Evolutionary conservation across 2,888 invertebrate genomes (phyloP), one percentile per base, ranked within the genome.

Genomic region (Erebia epiphron): DNA sequence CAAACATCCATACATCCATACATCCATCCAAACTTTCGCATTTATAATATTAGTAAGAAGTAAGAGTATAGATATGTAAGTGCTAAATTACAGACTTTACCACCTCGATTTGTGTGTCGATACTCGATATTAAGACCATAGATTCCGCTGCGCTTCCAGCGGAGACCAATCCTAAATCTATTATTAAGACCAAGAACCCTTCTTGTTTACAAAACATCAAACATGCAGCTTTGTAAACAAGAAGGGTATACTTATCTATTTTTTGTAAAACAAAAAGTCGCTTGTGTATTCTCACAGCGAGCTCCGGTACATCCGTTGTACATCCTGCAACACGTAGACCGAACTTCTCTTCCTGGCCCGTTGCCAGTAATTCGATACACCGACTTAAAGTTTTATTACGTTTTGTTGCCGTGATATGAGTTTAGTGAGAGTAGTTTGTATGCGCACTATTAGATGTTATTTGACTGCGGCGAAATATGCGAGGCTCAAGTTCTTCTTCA

Each of bases 301-400:
- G 10, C 26, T 10, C 16, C 5, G 56, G 11, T 16, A 21, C 10
- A 21, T 11, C 13, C 1, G 9, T 11, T 10, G 46, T n/a, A 26
- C 11, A 41, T 14, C 14, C 58, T 58, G 2, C 8, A 46, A 46
- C 46, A 62, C 49, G 61, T 21, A 14, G 46, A 62, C 21, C 7
- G 21, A 46, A 62, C 21, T 62, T 21, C 46, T 21, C 46, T 21
- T 9, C 43, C 14, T 62, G 61, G 61, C 43, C 18, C 46, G 13
- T 18, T 62, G 61, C 61, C 61, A 62, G 61, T 62, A 62, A 62
- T 62, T 18, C 60, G 43, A 60, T 60, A 62, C 61, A 46, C 61
- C 18, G 61, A 21, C 61, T 62, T 46, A 18, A 49, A 62, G 61
- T 62, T 62, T 62, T 62, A 62, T 49, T 62, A 16, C 21, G 14